Evolutionary conservation across 1,140 invertebrate genomes (phyloP), one percentile per base, ranked within the genome.

Genomic region (Euborellia annulipes): DNA sequence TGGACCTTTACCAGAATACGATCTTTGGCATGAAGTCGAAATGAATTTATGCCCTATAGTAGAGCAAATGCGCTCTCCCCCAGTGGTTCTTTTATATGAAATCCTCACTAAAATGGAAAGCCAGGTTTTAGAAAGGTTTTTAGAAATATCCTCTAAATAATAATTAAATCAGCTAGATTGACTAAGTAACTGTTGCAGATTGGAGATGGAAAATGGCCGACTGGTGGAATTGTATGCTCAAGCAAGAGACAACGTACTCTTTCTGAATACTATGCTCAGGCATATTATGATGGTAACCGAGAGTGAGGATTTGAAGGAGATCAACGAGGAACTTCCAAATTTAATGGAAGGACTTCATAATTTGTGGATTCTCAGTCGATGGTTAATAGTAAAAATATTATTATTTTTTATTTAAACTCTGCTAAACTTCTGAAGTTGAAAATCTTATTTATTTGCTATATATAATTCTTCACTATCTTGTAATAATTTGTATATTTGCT

Each of bases 241-340:
- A 54, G 82, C 87, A 1, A 78, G 79, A 53, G 85, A 92, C 54
- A 92, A 90, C 58, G 71, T 82, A 1, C 78, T 85, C 48, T 91
- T 91, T 62, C 59, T 93, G 8, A 76, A 73, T 0, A 88, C 86
- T 0, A 65, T 91, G 9, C 70, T 80, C 47, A 69, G 84, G 48
- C 78, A 88, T 59, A 81, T 92, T 51, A 82, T 78, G 57, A 73
- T 82, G 47, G 74, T 88, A 45, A 71, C 76, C 45, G 71, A 77
- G 49, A 72, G 76, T 27, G 71, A 78, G 0, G 73, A 76, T 43
- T 85, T 91, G 45, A 66, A 74, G 44, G 66, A 68, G 64, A 78
- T 85, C 45, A 73, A 68, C 2, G 72, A 82, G n/a, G 71, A 72
- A 2, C 70, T 94, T 32, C 78, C 81, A 3, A 70, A 76, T 36